Base-by-base conservation (phyloP, 2,888 invertebrate genomes). In the Ennomos fuscantarius region DNA sequence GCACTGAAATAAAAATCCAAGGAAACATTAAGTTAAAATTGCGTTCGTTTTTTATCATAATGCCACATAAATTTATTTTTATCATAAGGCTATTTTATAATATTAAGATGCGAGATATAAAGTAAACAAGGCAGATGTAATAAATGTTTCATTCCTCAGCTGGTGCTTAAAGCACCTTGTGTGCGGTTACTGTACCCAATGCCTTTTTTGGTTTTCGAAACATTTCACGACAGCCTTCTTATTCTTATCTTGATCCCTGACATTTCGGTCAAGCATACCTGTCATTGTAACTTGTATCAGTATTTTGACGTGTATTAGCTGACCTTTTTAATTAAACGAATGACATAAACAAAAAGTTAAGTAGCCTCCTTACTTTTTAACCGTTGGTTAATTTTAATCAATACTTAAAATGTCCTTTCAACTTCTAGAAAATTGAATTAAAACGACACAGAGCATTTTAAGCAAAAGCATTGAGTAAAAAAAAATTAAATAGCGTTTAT, bases 131-230 rank as follows among this genome's bases (percentile, higher is more conserved):
- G 78, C 84, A 82, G 84, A 84, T 86, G 66, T 66, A 69, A 70
- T 60, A 44, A 58, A 58, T 34, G 56, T 61, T 55, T 55, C 61
- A 60, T 63, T 71, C 70, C 73, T 68, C 85, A 86, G 80, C 84
- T 83, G 83, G 78, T 71, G 55, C 35, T 61, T 55, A 63, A 71
- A 78, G 66, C 82, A 86, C 82, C 82, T 86, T 84, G 84, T 76
- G 59, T 61, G 63, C 63, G 66, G 63, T 66, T 60, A 72, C 67
- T 69, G 68, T 60, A 70, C 70, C 63, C 63, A 57, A 62, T 63
- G 52, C 83, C 83, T 73, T 84, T 74, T 84, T 81, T 75, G 83
- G 83, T 68, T 60, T 58, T 67, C 68, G 65, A 69, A 65, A 75
- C 72, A 73, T 77, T 79, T 82, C 73, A 74, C 66, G 77, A 70